These are phyloP conservation scores for Chaenogobius annularis DNA, from an alignment of 2,113 vertebrate genomes.

Conservation along the genomic window DNA sequence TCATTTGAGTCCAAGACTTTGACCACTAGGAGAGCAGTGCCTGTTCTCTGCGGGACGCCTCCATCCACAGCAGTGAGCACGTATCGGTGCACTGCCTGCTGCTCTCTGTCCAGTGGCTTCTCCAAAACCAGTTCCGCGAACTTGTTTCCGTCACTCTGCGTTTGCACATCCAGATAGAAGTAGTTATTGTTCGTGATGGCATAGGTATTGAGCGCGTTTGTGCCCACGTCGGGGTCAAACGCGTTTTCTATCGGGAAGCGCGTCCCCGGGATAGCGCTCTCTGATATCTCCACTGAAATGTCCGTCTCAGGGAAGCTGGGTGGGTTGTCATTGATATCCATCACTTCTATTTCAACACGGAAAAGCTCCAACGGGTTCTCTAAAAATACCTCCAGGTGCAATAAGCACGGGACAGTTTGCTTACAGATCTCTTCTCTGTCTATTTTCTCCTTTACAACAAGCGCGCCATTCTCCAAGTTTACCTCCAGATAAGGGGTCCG, in stretches of 20 bases:
- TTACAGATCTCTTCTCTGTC: slow-evolving; percentile 93
- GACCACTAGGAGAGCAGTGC: slow-evolving; percentile 93
- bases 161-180: slow-evolving; percentile 96
- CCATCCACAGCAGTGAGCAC: slow-evolving; percentile 97
- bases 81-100: slow-evolving; percentile 95
- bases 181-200: slow-evolving; percentile 95
- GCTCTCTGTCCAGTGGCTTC: slow-evolving; percentile 93
- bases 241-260: slow-evolving; percentile 97
- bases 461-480: slow-evolving; percentile 92
- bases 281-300: slow-evolving; percentile 95
- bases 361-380: slow-evolving; percentile 97
- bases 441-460: slow-evolving; percentile 92
- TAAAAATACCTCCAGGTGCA: slow-evolving; percentile 95
- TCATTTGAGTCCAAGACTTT: slow-evolving; percentile 97
- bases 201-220: slow-evolving; percentile 92
- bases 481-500: slow-evolving; percentile 92
- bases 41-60: slow-evolving; percentile 89
- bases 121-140: slow-evolving; percentile 96
- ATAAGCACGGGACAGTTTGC: slow-evolving; percentile 87
- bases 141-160: slow-evolving; percentile 92
- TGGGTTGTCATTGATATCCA: slow-evolving; percentile 98
- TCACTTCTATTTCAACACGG: slow-evolving; percentile 93
- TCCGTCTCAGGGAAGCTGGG: slow-evolving; percentile 92
- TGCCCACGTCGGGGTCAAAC: slow-evolving; percentile 96
- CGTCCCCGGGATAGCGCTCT: slow-evolving; percentile 94